phyloP scores from a whole-genome alignment of 1,140 invertebrate genomes.

The Maniola jurtina region DNA sequence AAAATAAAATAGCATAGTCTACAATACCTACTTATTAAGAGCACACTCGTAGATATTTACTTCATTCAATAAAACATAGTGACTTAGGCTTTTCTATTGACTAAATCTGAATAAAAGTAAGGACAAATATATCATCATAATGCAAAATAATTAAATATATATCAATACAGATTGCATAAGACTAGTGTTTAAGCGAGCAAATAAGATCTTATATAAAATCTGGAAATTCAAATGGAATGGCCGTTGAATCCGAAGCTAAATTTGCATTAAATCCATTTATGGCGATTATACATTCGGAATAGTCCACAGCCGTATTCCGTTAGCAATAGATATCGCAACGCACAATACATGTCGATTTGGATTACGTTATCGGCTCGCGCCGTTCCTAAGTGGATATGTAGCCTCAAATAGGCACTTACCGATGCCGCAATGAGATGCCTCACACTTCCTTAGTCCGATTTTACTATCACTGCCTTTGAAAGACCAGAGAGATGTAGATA shows the following conservation, averaged over 20 bases:
- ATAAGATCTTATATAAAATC: slow-evolving; percentile 13
- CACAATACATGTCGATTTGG: slow-evolving; percentile 68
- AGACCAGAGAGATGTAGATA: too few relatives aligned
- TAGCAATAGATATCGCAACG: slow-evolving; percentile 50
- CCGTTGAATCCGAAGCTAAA: slow-evolving; percentile 37
- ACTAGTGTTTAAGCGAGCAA: neutral
- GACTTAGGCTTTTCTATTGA: too few relatives aligned
- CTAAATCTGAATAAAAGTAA: too few relatives aligned
- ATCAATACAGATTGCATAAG: neutral
- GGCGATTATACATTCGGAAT: slow-evolving; percentile 34
- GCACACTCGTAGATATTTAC: too few relatives aligned
- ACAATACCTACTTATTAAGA: too few relatives aligned
- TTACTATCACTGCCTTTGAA: slow-evolving; percentile 47
- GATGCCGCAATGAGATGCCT: slow-evolving; percentile 65
- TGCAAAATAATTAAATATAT: too few relatives aligned
- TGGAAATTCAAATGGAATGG: slow-evolving; percentile 21
- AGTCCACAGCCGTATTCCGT: slow-evolving; percentile 41
- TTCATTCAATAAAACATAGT: too few relatives aligned
- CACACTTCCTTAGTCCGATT: slow-evolving; percentile 64
- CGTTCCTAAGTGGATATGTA: slow-evolving; percentile 66
- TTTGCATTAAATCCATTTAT: slow-evolving; percentile 68
- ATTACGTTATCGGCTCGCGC: slow-evolving; percentile 66
- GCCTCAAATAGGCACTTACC: slow-evolving; percentile 74
- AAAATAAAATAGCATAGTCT: too few relatives aligned
- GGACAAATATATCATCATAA: neutral